These are phyloP conservation scores for Plagodis pulveraria DNA, from an alignment of 2,888 invertebrate genomes.

Conservation along the genomic window DNA sequence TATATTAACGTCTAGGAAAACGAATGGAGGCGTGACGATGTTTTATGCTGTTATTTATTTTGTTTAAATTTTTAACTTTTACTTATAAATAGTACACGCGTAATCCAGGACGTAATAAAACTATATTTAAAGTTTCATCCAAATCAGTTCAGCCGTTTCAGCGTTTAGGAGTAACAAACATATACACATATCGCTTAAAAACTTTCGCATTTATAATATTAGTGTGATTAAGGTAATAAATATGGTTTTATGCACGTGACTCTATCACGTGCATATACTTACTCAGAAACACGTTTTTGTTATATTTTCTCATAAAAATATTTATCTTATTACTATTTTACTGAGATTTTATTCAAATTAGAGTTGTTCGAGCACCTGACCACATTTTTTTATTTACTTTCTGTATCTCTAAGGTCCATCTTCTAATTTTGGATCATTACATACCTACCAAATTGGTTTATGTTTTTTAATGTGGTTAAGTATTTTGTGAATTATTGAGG, in stretches of 20 bases:
- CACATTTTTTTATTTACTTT: conserved; percentile 19
- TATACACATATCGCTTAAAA: too few species aligned
- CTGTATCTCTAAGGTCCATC: conserved; percentile 13
- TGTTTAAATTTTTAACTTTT: too few species aligned
- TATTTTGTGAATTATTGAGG: conserved; percentile 10
- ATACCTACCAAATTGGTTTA: conserved; percentile 18
- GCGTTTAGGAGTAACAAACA: too few species aligned
- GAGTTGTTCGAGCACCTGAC: conserved; percentile 32
- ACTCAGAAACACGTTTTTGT: not conserved
- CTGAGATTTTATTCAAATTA: conserved; percentile 21
- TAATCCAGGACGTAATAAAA: too few species aligned
- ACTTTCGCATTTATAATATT: too few species aligned
- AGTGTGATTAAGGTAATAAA: too few species aligned
- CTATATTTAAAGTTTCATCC: too few species aligned
- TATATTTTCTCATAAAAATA: not conserved
- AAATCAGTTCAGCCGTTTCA: too few species aligned
- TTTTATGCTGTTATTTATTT: too few species aligned
- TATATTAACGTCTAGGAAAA: too few species aligned
- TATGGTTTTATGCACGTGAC: conserved; percentile 9
- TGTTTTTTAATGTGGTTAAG: conserved; percentile 5
- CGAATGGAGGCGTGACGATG: too few species aligned
- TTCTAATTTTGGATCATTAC: conserved; percentile 11
- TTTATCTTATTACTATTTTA: conserved; percentile 11
- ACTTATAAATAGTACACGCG: too few species aligned
- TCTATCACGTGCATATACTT: conserved; percentile 11